Evolutionary conservation across 2,797 vertebrate species (phyloP).

Genomic region (Ceryle rudis): DNA sequence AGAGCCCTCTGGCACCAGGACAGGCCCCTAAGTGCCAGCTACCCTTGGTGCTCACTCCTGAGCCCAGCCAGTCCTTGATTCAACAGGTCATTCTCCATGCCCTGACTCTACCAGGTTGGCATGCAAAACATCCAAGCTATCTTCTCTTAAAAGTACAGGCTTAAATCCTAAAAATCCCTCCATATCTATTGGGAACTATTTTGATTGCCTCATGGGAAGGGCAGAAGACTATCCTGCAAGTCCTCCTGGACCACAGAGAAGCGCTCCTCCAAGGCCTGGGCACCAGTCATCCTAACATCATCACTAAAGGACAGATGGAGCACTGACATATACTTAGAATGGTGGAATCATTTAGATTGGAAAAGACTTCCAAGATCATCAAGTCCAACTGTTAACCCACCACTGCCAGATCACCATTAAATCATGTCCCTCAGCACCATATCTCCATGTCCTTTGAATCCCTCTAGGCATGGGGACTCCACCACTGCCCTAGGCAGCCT

Average conservation of each 20-base stretch:
- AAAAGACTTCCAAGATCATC: neutral
- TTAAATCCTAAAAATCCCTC: neutral
- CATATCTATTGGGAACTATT: neutral
- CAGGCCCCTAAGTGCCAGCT: accelerated
- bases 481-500: neutral
- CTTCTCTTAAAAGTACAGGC: neutral
- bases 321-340: neutral
- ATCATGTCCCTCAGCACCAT: neutral
- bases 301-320: neutral
- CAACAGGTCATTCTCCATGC: neutral
- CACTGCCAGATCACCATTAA: neutral
- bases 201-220: neutral
- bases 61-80: accelerated
- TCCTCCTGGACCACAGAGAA: accelerated
- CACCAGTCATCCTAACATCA: neutral
- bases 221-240: neutral
- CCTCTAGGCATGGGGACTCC: neutral
- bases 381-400: neutral
- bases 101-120: neutral
- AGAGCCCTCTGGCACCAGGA: neutral
- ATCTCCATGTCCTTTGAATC: neutral
- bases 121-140: neutral
- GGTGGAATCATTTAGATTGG: neutral
- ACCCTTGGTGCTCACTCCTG: accelerated
- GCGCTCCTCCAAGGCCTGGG: neutral